Evolutionary conservation across 1,140 invertebrate genomes (phyloP).

Genomic region (Brachionus rotundiformis): DNA sequence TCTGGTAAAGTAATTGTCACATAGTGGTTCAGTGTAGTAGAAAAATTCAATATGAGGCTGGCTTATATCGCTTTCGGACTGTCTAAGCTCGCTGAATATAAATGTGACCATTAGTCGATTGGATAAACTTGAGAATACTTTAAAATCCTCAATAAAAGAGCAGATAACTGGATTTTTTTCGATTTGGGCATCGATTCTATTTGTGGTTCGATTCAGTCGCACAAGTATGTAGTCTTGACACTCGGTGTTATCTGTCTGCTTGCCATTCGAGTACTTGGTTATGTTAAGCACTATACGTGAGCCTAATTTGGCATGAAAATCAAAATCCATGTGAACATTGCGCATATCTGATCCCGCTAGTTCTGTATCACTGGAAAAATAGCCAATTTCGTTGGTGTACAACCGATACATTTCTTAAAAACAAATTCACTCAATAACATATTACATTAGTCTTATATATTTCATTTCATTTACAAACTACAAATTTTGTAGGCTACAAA

Average conservation of each 20-base stretch:
- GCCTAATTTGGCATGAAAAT: not conserved
- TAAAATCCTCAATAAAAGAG: not conserved
- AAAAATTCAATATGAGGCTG: constrained; percentile 34
- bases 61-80: not conserved
- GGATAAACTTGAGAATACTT: not conserved
- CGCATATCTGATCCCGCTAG: not conserved
- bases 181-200: constrained; percentile 24
- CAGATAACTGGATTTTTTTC: constrained; percentile 40
- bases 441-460: no score
- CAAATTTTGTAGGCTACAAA: not conserved
- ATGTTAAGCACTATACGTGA: not conserved
- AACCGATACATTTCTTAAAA: constrained; percentile 15
- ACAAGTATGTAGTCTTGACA: constrained; percentile 3
- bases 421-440: not conserved
- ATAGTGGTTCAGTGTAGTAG: constrained; percentile 33
- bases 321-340: constrained; percentile 28
- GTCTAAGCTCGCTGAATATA: not conserved
- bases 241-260: not conserved
- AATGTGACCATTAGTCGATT: not conserved
- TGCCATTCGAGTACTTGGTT: constrained; percentile 29
- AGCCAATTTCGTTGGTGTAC: constrained; percentile 22
- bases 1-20: constrained; percentile 6
- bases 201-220: not conserved
- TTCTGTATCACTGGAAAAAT: constrained; percentile 26
- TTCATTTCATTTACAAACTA: no score